Evolutionary conservation across 2,888 invertebrate species (phyloP).

Genomic region (Aphrophora alni): DNA sequence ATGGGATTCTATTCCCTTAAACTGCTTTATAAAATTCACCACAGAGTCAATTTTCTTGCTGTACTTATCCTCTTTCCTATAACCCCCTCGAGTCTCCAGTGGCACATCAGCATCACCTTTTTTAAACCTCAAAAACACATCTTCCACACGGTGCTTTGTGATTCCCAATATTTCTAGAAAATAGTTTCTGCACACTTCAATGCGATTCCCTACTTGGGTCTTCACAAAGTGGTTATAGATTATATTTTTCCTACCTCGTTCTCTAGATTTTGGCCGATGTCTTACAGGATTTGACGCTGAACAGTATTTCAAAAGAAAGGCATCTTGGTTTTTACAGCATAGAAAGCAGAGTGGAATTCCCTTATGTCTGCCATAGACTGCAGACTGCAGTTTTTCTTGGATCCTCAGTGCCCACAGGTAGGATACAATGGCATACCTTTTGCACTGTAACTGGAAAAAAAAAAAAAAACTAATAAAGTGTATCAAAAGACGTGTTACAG

Average conservation of each 20-base stretch:
- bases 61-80: slow-evolving; percentile 12
- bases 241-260: slow-evolving; percentile 9
- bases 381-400: slow-evolving; percentile 1
- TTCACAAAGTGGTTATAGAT: slow-evolving; percentile 14
- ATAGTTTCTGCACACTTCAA: slow-evolving; percentile 22
- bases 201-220: neutral
- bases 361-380: slow-evolving; percentile 12
- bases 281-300: slow-evolving; percentile 17
- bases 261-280: slow-evolving; percentile 12
- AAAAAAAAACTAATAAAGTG: neutral
- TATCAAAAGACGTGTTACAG: slow-evolving; percentile 3
- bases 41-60: slow-evolving; percentile 29
- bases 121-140: slow-evolving; percentile 30
- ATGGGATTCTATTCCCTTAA: slow-evolving; percentile 27
- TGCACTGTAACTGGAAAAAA: slow-evolving; percentile 22
- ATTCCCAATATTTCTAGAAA: slow-evolving; percentile 31
- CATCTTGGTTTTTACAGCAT: slow-evolving; percentile 14
- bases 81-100: slow-evolving; percentile 33
- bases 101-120: slow-evolving; percentile 10
- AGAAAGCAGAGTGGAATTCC: slow-evolving; percentile 18
- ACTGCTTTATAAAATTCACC: slow-evolving; percentile 26
- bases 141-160: slow-evolving; percentile 36
- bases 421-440: slow-evolving; percentile 22
- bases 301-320: slow-evolving; percentile 13
- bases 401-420: slow-evolving; percentile 17